Evolutionary conservation across 2,888 invertebrate species (phyloP).

Genomic region (Nasonovia ribisnigri): DNA sequence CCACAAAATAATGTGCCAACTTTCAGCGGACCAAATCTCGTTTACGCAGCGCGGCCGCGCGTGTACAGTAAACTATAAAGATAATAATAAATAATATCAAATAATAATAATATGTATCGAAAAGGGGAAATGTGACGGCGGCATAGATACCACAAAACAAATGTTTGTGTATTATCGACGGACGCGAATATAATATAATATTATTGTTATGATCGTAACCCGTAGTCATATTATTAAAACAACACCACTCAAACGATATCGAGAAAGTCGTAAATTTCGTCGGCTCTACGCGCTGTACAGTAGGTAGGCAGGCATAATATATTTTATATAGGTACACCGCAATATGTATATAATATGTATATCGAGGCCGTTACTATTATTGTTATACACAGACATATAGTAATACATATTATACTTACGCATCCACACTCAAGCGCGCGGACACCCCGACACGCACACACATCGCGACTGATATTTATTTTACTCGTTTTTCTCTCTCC

Average conservation of each 20-base stretch:
- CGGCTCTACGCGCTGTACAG: neutral
- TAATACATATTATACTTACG: too few species aligned
- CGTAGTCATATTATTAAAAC: conserved; percentile 2
- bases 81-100: neutral
- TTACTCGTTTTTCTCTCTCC: conserved; percentile 14
- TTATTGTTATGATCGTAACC: neutral
- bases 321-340: neutral
- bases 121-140: neutral
- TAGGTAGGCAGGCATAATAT: neutral
- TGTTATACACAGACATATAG: neutral
- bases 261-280: conserved; percentile 33
- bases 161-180: neutral
- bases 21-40: neutral
- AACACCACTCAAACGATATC: neutral
- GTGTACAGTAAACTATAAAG: neutral
- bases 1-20: neutral
- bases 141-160: neutral
- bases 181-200: neutral
- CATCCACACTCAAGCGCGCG: neutral
- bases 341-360: neutral
- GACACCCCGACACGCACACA: neutral
- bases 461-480: conserved; percentile 16
- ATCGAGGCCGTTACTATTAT: neutral
- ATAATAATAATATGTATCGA: neutral
- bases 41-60: neutral